Evolutionary conservation across 2,888 invertebrate species (phyloP).

Genomic region (Aphrophora alni): DNA sequence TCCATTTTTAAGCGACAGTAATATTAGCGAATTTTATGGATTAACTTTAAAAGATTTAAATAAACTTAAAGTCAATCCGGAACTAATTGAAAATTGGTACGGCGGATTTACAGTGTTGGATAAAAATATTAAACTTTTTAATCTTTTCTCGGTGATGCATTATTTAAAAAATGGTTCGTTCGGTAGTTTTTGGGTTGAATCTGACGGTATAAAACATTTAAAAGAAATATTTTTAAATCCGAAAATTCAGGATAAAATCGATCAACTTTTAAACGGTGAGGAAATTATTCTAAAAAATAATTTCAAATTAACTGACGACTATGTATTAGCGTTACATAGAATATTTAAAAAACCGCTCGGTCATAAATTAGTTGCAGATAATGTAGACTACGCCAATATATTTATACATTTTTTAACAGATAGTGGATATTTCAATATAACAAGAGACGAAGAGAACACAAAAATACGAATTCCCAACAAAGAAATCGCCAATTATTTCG

Average conservation of each 20-base stretch:
- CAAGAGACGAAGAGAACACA: background rate
- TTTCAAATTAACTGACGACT: background rate
- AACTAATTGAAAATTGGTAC: background rate
- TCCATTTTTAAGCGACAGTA: background rate
- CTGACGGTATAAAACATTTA: background rate
- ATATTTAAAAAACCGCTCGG: background rate
- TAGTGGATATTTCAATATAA: background rate
- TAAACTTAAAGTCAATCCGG: background rate
- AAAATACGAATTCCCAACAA: background rate
- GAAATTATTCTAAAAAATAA: background rate
- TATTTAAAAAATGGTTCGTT: background rate
- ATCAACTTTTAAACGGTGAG: background rate
- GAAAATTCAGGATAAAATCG: background rate
- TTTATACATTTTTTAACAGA: background rate
- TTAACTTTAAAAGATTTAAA: background rate
- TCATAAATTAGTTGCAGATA: background rate
- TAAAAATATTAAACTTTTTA: background rate
- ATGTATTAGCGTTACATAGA: background rate
- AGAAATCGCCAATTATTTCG: background rate
- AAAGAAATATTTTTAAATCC: background rate
- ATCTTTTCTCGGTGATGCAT: background rate
- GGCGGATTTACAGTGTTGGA: background rate
- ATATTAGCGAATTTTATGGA: background rate
- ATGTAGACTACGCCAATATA: background rate
- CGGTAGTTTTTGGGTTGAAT: background rate